phyloP scores from a whole-genome alignment of 2,797 vertebrate genomes.

The Myotis vivesi region DNA sequence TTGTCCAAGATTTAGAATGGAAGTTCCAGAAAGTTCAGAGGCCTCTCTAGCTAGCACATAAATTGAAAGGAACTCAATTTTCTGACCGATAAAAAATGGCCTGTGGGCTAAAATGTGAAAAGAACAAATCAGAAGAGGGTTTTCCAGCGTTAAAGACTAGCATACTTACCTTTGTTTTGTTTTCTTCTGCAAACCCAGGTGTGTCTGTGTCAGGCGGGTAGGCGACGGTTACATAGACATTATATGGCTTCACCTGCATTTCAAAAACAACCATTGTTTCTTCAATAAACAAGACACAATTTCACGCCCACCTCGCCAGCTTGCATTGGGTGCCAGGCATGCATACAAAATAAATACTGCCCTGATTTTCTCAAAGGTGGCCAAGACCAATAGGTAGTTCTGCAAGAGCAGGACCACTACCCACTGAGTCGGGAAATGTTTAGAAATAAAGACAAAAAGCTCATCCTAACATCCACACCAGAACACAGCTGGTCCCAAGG shows the following conservation, averaged over 20 bases:
- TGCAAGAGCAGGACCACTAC: not conserved
- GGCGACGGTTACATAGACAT: conserved; percentile 95
- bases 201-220: conserved; percentile 99
- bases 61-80: not conserved
- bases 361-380: not conserved
- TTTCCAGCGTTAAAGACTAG: accelerated
- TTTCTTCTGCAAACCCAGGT: conserved; percentile 94
- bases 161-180: conserved; percentile 91
- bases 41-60: not conserved
- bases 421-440: not conserved
- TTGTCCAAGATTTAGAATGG: not conserved
- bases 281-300: not conserved
- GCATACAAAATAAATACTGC: accelerated
- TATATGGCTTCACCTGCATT: conserved; percentile 96
- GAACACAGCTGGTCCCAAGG: not conserved
- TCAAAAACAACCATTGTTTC: conserved; percentile 46
- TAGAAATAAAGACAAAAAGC: not conserved
- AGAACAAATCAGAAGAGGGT: not conserved
- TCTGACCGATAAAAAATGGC: not conserved
- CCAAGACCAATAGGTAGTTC: not conserved
- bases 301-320: accelerated
- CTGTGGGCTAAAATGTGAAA: accelerated
- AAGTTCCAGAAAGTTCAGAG: not conserved
- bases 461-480: not conserved
- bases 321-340: accelerated